These are phyloP conservation scores for Otocyon megalotis DNA, from an alignment of 2,113 vertebrate genomes.

Conservation along the genomic window DNA sequence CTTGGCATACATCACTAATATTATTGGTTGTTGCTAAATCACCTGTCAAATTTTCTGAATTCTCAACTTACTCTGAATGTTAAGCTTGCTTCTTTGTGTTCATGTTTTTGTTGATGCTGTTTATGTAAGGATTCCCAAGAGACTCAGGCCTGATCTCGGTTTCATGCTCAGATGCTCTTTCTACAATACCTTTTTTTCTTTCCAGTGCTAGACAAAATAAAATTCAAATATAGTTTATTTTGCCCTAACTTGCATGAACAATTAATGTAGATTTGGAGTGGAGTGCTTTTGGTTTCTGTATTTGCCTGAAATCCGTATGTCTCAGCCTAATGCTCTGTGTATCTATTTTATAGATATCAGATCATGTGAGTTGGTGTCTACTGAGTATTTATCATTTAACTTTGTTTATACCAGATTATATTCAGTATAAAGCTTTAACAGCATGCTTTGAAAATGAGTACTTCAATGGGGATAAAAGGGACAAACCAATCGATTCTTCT, in stretches of 20 bases:
- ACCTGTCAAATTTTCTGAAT: slow-evolving; percentile 76
- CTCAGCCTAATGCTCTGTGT: neutral
- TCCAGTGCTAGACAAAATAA: slow-evolving; percentile 26
- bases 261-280: neutral
- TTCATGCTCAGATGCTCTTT: slow-evolving; percentile 68
- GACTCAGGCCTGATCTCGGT: slow-evolving; percentile 42
- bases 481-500: neutral
- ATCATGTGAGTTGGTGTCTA: neutral
- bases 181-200: slow-evolving; percentile 16
- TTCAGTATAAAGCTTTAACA: neutral
- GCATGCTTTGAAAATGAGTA: neutral
- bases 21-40: slow-evolving; percentile 78
- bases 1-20: slow-evolving; percentile 17
- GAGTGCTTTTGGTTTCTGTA: neutral
- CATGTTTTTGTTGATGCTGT: slow-evolving; percentile 56
- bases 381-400: neutral
- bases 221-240: slow-evolving; percentile 57
- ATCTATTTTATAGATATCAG: neutral
- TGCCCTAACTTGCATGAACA: neutral
- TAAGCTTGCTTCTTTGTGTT: slow-evolving; percentile 51
- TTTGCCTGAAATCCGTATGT: neutral
- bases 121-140: slow-evolving; percentile 66
- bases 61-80: slow-evolving; percentile 74
- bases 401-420: neutral
- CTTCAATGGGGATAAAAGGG: neutral